Evolutionary conservation across 2,113 vertebrate species (phyloP), one percentile per base, ranked within the genome.

Genomic region (Hystrix cristata): DNA sequence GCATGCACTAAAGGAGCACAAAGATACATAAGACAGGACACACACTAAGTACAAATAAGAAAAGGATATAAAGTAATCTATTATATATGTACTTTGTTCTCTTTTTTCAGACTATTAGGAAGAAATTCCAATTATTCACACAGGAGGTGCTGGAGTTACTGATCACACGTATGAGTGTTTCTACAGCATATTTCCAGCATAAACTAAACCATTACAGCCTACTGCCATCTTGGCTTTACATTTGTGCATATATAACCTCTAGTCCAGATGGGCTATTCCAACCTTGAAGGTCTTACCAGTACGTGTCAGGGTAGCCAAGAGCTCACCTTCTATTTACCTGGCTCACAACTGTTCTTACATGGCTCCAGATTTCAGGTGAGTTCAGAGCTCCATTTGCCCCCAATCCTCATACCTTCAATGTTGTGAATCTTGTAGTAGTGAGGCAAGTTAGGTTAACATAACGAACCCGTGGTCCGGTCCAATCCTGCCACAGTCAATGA

Each of bases 121-220:
- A 91, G 19, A 59, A 95, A 64, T 46, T 6, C 31, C 92, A 86
- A 48, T 71, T 85, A 87, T 12, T 79, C 11, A n/a, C 51, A 91
- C 4, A 91, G 11, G 53, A 53, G 19, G 4, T 46, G 69, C 14
- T 69, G 16, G 46, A 95, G 29, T 53, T 72, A 93, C 43, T 67
- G 67, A 81, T 81, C 74, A 95, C 95, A 83, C 1, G 62, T 12
- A 15, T 74, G 23, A 82, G 38, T 21, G 27, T 60, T 59, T 67
- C 57, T 62, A 92, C 29, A 80, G 38, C 29, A 83, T 94, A 80
- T 76, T 95, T 62, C 62, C 74, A 96, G 71, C n/a, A 80, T 55
- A 94, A 86, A 89, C 34, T 31, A 64, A 95, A 51, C 67, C 59
- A 92, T 59, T 95, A 57, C 7, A 15, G 21, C 67, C 83, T 83